Base-by-base conservation (phyloP, 2,113 vertebrate species). In the Perca fluviatilis region DNA sequence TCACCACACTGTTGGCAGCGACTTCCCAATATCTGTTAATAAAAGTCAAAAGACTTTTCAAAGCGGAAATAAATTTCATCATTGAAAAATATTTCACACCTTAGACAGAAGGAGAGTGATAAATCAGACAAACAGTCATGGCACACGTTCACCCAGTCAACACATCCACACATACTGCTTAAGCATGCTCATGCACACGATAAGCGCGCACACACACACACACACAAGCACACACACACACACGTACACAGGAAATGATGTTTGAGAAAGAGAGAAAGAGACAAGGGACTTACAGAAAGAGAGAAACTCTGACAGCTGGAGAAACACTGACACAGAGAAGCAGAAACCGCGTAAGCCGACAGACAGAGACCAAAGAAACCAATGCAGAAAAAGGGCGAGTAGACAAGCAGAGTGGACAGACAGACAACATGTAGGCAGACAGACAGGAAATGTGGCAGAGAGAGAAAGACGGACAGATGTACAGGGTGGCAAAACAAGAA, bases 241-340 rank as follows among this genome's bases (percentile, higher is more conserved):
- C 16, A 40, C 23, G 33, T 49, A 66, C 43, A 73, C 43, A 61
- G 51, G 62, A 30, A 47, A 73, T 82, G 62, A 11, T 13, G 33
- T 61, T 13, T 73, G 74, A 81, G 75, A 76, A 49, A 86, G 77
- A 79, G 53, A 88, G 80, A 88, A 84, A 86, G 77, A 33, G 78
- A 90, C 76, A 82, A 86, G 83, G 54, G 79, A 92, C 93, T 94
- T 93, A 93, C 92, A 94, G 92, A 94, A 56, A 94, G 81, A 93
- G 93, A 91, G 87, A 93, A 92, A 93, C 90, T 93, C 92, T 94
- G 93, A 94, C 93, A 94, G 92, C 93, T 88, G 81, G 92, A 92
- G 86, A 94, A 90, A 92, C 93, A 94, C 93, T 94, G 89, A 90
- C 74, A 76, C 76, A 72, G 70, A 93, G 86, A 91, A 93, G 84